Evolutionary conservation across 2,113 vertebrate genomes (phyloP).

Genomic region (Megaceryle maxima): DNA sequence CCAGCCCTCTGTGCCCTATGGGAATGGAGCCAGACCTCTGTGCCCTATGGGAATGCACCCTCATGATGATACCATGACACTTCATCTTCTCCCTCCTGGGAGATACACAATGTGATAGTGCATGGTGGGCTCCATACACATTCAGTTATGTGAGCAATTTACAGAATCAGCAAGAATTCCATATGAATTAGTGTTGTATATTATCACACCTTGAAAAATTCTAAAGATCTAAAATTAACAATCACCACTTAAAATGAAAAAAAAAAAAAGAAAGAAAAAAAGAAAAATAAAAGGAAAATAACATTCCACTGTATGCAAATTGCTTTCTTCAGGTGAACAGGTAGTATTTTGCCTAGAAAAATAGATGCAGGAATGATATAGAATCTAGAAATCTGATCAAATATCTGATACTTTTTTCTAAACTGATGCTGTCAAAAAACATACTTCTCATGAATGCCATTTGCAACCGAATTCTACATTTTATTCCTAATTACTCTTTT

Average conservation of each 20-base stretch:
- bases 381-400: not conserved
- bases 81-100: not conserved
- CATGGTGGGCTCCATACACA: not conserved
- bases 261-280: too few species aligned
- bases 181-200: not conserved
- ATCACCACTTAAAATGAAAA: not conserved
- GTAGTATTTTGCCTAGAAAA: not conserved
- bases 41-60: not conserved
- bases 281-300: not conserved
- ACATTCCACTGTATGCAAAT: not conserved
- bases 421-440: not conserved
- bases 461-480: not conserved
- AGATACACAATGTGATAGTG: not conserved
- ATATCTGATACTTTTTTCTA: not conserved
- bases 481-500: constrained; percentile 30
- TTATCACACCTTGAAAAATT: not conserved
- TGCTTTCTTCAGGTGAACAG: not conserved
- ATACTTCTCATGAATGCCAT: not conserved
- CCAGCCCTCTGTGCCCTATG: not conserved
- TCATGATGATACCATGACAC: accelerated
- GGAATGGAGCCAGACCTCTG: not conserved
- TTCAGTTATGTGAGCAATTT: not conserved
- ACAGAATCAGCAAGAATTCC: not conserved
- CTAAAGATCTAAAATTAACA: not conserved
- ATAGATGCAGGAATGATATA: not conserved